Conservation (phyloP, 1,140 invertebrate species). For the Sitophilus oryzae region DNA sequence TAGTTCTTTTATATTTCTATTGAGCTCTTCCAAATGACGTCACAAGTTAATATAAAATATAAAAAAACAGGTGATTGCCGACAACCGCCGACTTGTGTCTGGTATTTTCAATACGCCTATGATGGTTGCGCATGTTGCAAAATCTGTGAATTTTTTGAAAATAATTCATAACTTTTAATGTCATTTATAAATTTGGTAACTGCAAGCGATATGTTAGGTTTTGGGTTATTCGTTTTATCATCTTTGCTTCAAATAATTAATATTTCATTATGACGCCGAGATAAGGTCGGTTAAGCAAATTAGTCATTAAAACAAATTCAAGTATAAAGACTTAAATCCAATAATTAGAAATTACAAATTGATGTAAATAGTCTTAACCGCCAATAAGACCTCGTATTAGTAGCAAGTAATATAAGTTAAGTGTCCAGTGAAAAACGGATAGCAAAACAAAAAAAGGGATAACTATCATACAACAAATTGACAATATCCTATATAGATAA, state of each 20-base stretch:
- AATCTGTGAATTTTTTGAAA: too few relatives aligned
- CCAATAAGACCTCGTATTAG: not conserved
- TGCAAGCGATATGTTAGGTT: not conserved
- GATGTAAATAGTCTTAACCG: not conserved
- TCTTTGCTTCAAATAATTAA: conserved; percentile 1
- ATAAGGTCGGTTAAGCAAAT: conserved; percentile 3
- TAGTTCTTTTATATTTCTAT: too few relatives aligned
- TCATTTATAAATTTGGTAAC: not conserved
- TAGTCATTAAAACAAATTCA: conserved; percentile 7
- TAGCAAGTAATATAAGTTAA: conserved; percentile 2
- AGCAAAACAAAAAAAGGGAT: not conserved
- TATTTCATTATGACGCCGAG: not conserved
- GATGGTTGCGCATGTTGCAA: too few relatives aligned
- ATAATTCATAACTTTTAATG: not conserved
- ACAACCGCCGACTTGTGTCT: too few relatives aligned
- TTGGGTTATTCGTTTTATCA: not conserved
- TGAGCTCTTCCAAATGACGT: too few relatives aligned
- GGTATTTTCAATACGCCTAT: too few relatives aligned
- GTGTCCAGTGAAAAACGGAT: not conserved
- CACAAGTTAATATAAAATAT: too few relatives aligned
- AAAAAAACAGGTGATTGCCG: too few relatives aligned
- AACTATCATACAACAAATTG: not conserved
- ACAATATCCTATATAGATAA: not conserved
- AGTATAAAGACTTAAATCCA: conserved; percentile 4
- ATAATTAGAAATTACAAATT: not conserved